These are phyloP conservation scores for Vanessa atalanta DNA, from an alignment of 1,140 invertebrate species.

Conservation along the genomic window DNA sequence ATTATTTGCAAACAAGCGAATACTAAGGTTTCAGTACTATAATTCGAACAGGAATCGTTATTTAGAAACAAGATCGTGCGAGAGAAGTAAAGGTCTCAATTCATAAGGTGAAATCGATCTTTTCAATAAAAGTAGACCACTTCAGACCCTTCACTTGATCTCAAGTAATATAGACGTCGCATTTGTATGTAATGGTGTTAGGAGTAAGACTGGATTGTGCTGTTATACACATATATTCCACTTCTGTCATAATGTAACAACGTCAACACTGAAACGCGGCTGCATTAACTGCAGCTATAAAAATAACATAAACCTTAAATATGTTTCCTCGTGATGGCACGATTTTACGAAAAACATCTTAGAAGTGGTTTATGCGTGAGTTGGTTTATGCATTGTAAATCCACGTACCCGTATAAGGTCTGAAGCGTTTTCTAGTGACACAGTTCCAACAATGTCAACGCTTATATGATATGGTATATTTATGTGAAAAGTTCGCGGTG, in stretches of 20 bases:
- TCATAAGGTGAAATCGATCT: conserved; percentile 36
- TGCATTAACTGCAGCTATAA: not conserved
- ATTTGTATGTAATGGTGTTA: conserved; percentile 41
- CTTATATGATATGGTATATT: conserved; percentile 27
- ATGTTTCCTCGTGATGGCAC: not conserved
- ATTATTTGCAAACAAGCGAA: not conserved
- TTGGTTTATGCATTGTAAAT: conserved; percentile 10
- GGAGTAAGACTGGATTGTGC: conserved; percentile 27
- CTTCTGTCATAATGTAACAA: not conserved
- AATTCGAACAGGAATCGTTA: conserved; percentile 4
- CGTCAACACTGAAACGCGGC: not conserved
- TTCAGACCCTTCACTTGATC: conserved; percentile 28
- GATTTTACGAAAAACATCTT: conserved; percentile 14
- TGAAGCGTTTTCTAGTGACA: conserved; percentile 30
- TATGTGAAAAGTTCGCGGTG: conserved; percentile 28
- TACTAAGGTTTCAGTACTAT: not conserved
- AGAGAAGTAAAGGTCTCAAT: conserved; percentile 17
- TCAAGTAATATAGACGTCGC: conserved; percentile 30
- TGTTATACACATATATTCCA: conserved; percentile 20
- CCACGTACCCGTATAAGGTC: conserved; percentile 2
- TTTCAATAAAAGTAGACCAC: conserved; percentile 38
- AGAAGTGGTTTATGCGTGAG: conserved; percentile 15
- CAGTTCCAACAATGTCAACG: conserved; percentile 27
- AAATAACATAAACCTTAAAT: conserved; percentile 4
- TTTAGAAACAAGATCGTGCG: conserved; percentile 12